Percentiles rank a stretch among this genome's conserved stretches.
These are phyloP conservation scores for Tetanocera ferruginea DNA, from an alignment of 2,888 invertebrate species.

Conservation along the genomic window DNA sequence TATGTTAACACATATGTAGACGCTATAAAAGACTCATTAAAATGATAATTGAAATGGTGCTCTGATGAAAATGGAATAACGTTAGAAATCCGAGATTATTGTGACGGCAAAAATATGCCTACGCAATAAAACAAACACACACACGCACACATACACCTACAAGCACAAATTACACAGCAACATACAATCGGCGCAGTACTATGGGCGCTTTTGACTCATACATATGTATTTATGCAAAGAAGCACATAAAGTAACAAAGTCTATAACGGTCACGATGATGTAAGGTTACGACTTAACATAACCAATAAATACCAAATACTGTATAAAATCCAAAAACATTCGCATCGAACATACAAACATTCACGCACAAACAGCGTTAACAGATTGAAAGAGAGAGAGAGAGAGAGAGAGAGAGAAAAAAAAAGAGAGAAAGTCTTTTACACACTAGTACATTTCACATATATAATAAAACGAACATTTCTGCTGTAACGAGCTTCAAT, in stretches of 20 bases:
- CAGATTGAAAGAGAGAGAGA: neutral
- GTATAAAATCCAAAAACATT: too few relatives aligned
- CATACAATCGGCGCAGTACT: neutral
- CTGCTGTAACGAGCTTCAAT: too few relatives aligned
- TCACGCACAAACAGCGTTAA: neutral
- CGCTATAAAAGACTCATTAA: neutral
- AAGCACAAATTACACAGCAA: neutral
- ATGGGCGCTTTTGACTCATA: neutral
- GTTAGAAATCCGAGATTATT: neutral
- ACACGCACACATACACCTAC: neutral
- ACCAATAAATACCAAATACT: neutral
- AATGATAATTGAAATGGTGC: conserved; percentile 20
- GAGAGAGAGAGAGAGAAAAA: too few relatives aligned
- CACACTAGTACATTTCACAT: too few relatives aligned
- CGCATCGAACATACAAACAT: neutral
- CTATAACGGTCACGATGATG: conserved; percentile 6
- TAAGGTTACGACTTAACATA: conserved; percentile 1
- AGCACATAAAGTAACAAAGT: neutral
- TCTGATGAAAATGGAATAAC: neutral
- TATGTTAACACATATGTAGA: neutral
- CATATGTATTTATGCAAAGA: conserved; percentile 13
- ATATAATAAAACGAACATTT: too few relatives aligned
- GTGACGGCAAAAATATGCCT: neutral
- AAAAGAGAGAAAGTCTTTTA: too few relatives aligned
- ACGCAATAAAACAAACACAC: neutral